Base-by-base conservation (phyloP, 2,888 invertebrate genomes). In the Eupithecia insigniata region DNA sequence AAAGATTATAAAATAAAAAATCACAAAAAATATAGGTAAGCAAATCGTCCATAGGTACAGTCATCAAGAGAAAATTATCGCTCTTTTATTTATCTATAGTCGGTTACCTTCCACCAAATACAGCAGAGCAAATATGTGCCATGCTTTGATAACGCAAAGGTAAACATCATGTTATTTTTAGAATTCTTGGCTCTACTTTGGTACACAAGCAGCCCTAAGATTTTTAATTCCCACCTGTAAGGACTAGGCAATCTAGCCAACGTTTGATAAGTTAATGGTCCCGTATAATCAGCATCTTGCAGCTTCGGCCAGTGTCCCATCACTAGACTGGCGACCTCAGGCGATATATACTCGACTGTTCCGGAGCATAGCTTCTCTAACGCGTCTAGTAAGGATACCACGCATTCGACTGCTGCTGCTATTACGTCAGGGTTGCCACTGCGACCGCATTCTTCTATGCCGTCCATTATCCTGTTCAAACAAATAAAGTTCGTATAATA, bases 381-480 rank as follows among this genome's bases (percentile, higher is more conserved):
- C 3, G 98, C 97, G 46, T 97, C 96, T 36, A 99, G 91, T 76
- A 99, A 94, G 0, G 97, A 96, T 7, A 97, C 97, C 68, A 98
- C 96, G 82, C 98, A 97, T 81, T 97, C 97, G 0, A 97, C 97
- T 78, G 97, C 97, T 0, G 97, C 96, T 66, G 96, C 95, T n/a
- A 98, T 93, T 7, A 97, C 96, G 74, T 96, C 95, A 22, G 97
- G 96, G 78, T 97, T 97, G 67, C 96, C 96, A 76, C 97, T 97
- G 79, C 96, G 96, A n/a, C 98, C 97, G 74, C 98, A 98, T 90
- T 99, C 98, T 90, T 98, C 98, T 87, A 98, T 97, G 0, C 98
- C 98, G 85, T 99, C 98, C 96, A 98, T 97, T 81, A 98, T 96
- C 82, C 98, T 94, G 73, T 0, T 22, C n/a, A 34, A 62, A 62